phyloP scores from a whole-genome alignment of 2,888 invertebrate species.

The Ophion costatus region DNA sequence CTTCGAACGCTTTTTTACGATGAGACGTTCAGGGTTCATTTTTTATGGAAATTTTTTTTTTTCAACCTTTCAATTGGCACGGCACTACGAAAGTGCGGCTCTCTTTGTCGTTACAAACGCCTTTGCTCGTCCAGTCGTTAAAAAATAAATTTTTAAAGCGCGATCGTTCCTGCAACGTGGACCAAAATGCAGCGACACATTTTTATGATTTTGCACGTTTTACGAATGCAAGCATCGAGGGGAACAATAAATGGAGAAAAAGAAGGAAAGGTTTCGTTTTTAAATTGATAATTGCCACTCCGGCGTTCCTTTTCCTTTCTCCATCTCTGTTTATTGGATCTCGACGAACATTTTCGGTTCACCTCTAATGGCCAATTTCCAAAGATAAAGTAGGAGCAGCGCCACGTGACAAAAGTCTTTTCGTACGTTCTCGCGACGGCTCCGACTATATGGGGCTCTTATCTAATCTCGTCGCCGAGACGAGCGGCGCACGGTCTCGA shows the following conservation, averaged over 20 bases:
- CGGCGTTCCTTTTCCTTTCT: too few species aligned
- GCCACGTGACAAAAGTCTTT: neutral
- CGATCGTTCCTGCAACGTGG: neutral
- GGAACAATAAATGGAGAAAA: neutral
- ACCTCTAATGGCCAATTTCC: neutral
- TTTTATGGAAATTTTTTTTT: neutral
- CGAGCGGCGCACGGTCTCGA: neutral
- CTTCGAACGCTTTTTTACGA: neutral
- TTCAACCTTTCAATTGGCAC: neutral
- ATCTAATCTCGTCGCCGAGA: conserved; percentile 25
- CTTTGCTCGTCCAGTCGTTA: neutral
- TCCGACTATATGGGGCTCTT: neutral
- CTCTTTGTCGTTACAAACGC: neutral
- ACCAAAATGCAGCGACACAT: conserved; percentile 15
- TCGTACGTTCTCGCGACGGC: neutral
- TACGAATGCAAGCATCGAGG: neutral
- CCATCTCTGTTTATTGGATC: too few species aligned
- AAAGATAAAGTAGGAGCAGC: conserved; percentile 2
- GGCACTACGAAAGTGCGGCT: conserved; percentile 17
- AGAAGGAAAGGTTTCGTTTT: neutral
- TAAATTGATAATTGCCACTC: conserved; percentile 1
- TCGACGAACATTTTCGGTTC: too few species aligned
- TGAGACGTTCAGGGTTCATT: conserved; percentile 1
- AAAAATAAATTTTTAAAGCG: conserved; percentile 1
- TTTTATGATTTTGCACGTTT: conserved; percentile 12